A percentile compares a stretch with the other conserved stretches of the same genome.
phyloP scores from a whole-genome alignment of 2,113 vertebrate species.

The Pachycephala philippinensis region DNA sequence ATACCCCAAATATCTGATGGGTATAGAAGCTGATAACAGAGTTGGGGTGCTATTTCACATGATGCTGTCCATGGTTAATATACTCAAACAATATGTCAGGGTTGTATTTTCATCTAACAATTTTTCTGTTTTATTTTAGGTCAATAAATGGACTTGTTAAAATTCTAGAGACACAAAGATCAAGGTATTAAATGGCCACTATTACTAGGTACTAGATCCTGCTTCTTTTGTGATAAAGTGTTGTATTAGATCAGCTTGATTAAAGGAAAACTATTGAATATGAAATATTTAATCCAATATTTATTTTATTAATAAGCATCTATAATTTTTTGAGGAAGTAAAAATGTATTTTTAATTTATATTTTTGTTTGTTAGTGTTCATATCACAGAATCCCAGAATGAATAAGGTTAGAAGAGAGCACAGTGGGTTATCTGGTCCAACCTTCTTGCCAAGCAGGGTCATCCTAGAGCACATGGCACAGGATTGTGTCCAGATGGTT shows the following conservation, averaged over 20 bases:
- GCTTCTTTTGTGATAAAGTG: background rate
- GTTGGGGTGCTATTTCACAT: background rate
- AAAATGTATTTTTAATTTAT: background rate
- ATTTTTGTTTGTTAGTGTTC: background rate
- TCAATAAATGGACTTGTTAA: slow-evolving; percentile 92
- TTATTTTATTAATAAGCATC: background rate
- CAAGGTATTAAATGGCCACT: slow-evolving; percentile 78
- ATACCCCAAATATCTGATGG: background rate
- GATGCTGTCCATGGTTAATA: background rate
- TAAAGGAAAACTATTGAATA: background rate
- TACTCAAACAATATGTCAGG: background rate
- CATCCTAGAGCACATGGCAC: background rate
- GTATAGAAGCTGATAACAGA: background rate
- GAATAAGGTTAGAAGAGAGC: background rate
- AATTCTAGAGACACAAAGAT: slow-evolving; percentile 90
- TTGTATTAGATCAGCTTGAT: background rate
- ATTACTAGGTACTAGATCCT: background rate
- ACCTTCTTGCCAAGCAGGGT: background rate
- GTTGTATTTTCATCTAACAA: background rate
- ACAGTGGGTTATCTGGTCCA: background rate
- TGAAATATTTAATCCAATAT: background rate
- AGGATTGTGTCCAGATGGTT: background rate
- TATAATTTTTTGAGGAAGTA: background rate
- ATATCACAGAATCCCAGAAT: background rate
- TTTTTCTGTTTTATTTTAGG: slow-evolving; percentile 71